Percentiles rank a stretch among this genome's conserved stretches.
Conservation (phyloP, 2,888 invertebrate species). For the Alcis repandata region DNA sequence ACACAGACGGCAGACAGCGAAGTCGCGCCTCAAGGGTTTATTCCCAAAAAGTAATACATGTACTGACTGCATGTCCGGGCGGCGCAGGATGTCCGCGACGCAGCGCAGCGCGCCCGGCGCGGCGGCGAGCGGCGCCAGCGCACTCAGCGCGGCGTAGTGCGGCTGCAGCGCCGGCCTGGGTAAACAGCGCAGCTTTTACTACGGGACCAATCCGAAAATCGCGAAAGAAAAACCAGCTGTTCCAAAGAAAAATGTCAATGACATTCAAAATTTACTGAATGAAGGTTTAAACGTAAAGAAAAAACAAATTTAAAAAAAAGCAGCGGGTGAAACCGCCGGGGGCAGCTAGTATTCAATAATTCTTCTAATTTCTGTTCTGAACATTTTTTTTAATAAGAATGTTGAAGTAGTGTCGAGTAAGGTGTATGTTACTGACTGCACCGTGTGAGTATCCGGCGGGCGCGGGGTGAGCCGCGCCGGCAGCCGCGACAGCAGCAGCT, state of each 20-base stretch:
- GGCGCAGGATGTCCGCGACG: constrained; percentile 86
- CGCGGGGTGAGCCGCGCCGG: constrained; percentile 52
- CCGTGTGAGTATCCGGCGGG: background rate
- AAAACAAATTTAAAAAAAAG: too few relatives aligned
- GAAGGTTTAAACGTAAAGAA: background rate
- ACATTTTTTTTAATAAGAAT: too few relatives aligned
- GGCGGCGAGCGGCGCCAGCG: constrained; percentile 2
- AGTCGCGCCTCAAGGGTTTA: too few relatives aligned
- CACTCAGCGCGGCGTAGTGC: constrained; percentile 28
- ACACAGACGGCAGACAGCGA: too few relatives aligned
- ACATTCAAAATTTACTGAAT: too few relatives aligned
- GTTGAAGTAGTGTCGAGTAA: too few relatives aligned
- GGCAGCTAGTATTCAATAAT: too few relatives aligned
- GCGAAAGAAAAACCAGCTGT: too few relatives aligned
- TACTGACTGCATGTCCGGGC: constrained; percentile 52
- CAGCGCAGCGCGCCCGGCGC: constrained; percentile 23
- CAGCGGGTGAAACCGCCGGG: too few relatives aligned
- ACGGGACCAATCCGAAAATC: background rate
- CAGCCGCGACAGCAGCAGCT: constrained; percentile 55
- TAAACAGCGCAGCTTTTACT: background rate
- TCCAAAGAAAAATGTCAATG: too few relatives aligned
- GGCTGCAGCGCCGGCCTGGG: background rate
- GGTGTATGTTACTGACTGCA: background rate
- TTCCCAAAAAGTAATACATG: background rate
- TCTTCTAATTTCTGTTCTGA: too few relatives aligned